Evolutionary conservation across 2,113 vertebrate species (phyloP), one percentile per base, ranked within the genome.

Genomic region (Labeo catla): DNA sequence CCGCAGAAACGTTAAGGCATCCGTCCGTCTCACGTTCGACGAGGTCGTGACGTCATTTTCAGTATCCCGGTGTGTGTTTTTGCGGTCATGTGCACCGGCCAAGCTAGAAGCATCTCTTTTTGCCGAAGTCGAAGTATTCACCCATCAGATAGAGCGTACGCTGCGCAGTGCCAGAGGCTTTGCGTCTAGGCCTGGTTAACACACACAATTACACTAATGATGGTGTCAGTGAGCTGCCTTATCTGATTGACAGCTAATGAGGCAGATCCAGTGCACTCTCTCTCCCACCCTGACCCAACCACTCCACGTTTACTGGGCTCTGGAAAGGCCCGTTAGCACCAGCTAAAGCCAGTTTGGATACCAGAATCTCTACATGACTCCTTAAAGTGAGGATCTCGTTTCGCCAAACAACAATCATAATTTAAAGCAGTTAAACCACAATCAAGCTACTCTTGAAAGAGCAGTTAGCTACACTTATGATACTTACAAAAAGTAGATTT

Each of bases 241-340:
- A 93, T 94, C 93, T 91, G 91, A 93, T 91, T 86, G 70, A 89
- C 86, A 84, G 88, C 87, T 91, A 95, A 94, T 94, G 92, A 91
- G 91, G 91, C 92, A 86, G 84, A 78, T 88, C 91, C 89, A 76
- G 83, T 86, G 89, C 87, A 77, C 45, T 50, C 84, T 57, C 52
- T 57, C 54, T 19, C 54, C 6, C 54, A 19, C 57, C 19, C 57
- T 59, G 57, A 59, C 57, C 13, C 4, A 34, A 83, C 73, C 2
- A 8, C 61, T n/a, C 10, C 9, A 47, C 13, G 15, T 11, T 21
- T 36, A 9, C 23, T 54, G 23, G n/a, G 49, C 13, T 77, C 16
- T 77, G 15, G 28, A 10, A 36, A 11, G 50, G 4, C 28, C 76
- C 0, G 9, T 34, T 5, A 36, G 50, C 43, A 21, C 50, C 15